Conservation (phyloP, 2,113 vertebrate genomes). For the Cyprinodon variegatus region DNA sequence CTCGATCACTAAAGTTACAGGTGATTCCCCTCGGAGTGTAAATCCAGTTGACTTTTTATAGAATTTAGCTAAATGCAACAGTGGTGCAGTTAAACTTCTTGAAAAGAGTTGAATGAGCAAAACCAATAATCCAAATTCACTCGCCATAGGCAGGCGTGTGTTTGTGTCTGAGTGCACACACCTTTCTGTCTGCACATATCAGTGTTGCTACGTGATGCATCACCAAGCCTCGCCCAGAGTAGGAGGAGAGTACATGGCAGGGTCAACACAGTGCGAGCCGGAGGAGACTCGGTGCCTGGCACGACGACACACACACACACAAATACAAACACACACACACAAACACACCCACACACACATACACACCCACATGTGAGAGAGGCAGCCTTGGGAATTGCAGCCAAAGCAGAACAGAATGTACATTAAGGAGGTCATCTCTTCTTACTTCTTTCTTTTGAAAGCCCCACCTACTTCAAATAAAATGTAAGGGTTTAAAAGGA, state of each 20-base stretch:
- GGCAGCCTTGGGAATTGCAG: constrained; percentile 72
- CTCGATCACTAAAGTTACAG: constrained; percentile 29
- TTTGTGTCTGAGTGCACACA: constrained; percentile 29
- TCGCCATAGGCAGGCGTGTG: constrained; percentile 18
- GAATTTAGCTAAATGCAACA: not conserved
- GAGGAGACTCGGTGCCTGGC: constrained; percentile 80
- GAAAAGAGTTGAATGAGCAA: constrained; percentile 21
- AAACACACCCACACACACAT: constrained; percentile 36
- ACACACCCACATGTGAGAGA: constrained; percentile 27
- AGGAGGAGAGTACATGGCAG: constrained; percentile 76
- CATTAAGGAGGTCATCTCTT: constrained; percentile 68
- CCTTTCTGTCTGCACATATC: constrained; percentile 55
- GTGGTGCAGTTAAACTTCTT: constrained; percentile 5
- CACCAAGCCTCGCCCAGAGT: constrained; percentile 68
- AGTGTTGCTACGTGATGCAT: constrained; percentile 56
- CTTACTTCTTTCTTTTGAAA: constrained; percentile 7
- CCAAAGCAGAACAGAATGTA: constrained; percentile 78
- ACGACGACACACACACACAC: constrained; percentile 70
- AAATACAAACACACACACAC: constrained; percentile 41
- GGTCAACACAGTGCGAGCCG: constrained; percentile 75
- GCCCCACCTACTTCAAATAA: not conserved
- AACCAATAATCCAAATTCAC: constrained; percentile 22
- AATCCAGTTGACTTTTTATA: constrained; percentile 15
- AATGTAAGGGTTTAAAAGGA: not conserved
- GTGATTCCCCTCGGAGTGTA: constrained; percentile 41